Percentiles rank a stretch among this genome's conserved stretches.
Conservation (phyloP, 1,140 invertebrate genomes). For the Steinernema khuongi region DNA sequence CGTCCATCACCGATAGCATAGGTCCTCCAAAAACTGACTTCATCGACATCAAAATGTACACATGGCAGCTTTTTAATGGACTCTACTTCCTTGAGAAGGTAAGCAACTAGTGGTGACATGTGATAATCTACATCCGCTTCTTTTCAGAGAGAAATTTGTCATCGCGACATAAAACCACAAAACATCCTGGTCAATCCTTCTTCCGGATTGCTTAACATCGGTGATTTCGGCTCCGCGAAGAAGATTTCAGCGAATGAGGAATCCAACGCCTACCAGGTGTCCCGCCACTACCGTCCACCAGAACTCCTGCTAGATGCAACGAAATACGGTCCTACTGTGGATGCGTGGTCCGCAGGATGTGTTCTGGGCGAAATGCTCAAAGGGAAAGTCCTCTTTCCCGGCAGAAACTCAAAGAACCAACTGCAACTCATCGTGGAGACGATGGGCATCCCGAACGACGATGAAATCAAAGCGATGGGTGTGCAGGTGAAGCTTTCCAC, state of each 20-base stretch:
- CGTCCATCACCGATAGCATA: slow-evolving; percentile 21
- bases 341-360: slow-evolving; percentile 98
- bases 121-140: neutral
- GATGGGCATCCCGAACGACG: slow-evolving; percentile 82
- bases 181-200: slow-evolving; percentile 44
- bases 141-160: slow-evolving; percentile 37
- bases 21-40: slow-evolving; percentile 27
- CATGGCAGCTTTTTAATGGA: slow-evolving; percentile 47
- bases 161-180: slow-evolving; percentile 51
- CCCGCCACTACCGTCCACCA: slow-evolving; percentile 44
- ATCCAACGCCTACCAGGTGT: slow-evolving; percentile 44
- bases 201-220: slow-evolving; percentile 42
- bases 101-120: neutral
- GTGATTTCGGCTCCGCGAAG: slow-evolving; percentile 49
- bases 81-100: slow-evolving; percentile 35
- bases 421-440: slow-evolving; percentile 97
- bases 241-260: slow-evolving; percentile 25
- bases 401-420: slow-evolving; percentile 95
- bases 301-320: slow-evolving; percentile 39
- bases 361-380: slow-evolving; percentile 82
- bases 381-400: slow-evolving; percentile 97
- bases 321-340: slow-evolving; percentile 58
- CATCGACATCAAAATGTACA: slow-evolving; percentile 43
- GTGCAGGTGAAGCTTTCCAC: slow-evolving; percentile 18
- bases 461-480: slow-evolving; percentile 36